Evolutionary conservation across 53 echinoderm and acorn worm genomes (phyloP).

Genomic region (Actinopyga echinites): DNA sequence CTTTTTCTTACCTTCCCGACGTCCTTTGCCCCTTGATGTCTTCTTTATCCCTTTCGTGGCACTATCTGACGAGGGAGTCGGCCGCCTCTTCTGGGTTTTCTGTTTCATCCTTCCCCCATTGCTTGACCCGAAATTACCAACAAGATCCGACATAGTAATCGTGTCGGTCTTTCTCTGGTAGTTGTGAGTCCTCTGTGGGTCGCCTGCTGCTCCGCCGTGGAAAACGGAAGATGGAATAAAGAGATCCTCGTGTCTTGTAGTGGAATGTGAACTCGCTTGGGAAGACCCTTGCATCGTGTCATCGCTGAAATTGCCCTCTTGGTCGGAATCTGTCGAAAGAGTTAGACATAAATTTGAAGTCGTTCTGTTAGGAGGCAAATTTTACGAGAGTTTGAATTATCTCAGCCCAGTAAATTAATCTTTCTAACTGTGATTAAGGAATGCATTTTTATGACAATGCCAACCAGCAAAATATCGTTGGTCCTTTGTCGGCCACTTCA

Average conservation of each 20-base stretch:
- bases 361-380: too few species aligned
- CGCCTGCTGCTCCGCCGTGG: background rate
- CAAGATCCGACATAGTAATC: constrained; percentile 58
- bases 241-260: background rate
- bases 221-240: background rate
- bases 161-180: constrained; percentile 77
- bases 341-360: too few species aligned
- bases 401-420: too few species aligned
- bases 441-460: too few species aligned
- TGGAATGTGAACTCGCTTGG: background rate
- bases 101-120: constrained; percentile 1
- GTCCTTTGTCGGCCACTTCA: too few species aligned
- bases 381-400: too few species aligned
- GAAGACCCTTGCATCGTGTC: background rate
- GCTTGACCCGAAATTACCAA: constrained; percentile 12
- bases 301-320: constrained; percentile 18
- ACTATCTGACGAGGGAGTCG: constrained; percentile 60
- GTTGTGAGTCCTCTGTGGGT: constrained; percentile 70
- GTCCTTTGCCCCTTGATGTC: constrained; percentile 71
- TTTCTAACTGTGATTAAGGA: too few species aligned
- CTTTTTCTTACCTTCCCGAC: constrained; percentile 71
- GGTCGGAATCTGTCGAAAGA: constrained; percentile 10
- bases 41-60: constrained; percentile 45
- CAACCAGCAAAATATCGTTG: too few species aligned
- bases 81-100: constrained; percentile 57